Evolutionary conservation across 2,113 vertebrate genomes (phyloP), one percentile per base, ranked within the genome.

Genomic region (Maccullochella peelii): DNA sequence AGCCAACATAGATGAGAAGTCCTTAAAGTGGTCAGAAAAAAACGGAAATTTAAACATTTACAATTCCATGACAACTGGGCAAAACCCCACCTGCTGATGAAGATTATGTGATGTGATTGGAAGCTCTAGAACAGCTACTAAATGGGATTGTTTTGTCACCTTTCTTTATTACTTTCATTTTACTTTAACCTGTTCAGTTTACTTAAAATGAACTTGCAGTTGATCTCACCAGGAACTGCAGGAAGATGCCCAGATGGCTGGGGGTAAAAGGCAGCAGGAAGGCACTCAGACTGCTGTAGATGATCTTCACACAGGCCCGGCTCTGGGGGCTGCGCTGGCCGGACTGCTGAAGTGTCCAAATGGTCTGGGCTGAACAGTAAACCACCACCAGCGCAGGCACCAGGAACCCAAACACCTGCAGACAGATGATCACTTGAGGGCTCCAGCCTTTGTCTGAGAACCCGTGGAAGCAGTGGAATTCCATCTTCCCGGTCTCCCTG

Each of bases 201-300:
- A 27, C 8, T 14, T 18, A 7, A 77, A 55, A 75, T 66, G 0
- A 79, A 70, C 14, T 18, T 44, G n/a, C 16, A 12, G 10, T 63
- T 25, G 40, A 11, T 68, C 92, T 93, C 42, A 94, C 97, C 92
- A 99, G 94, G 89, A 96, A 98, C 93, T 99, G 97, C 58, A 99
- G 92, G 44, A 95, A 92, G 79, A 98, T 97, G 0, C 82, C 96
- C 1, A 98, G 40, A 89, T 99, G 97, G n/a, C 96, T 90, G 0
- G 97, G 97, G 0, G 96, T 96, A 83, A 99, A 98, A 16, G 97
- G 98, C 69, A 96, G 68, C 79, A 99, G 88, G 50, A 99, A 99
- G 57, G 97, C 95, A 1, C 93, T 86, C 0, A 99, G 89, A 71
- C 95, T 97, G 88, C 95, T 96, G 30, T 94, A 90, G 16, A 98